These are phyloP conservation scores for Pyxicephalus adspersus DNA, from an alignment of 2,113 vertebrate species.

Conservation along the genomic window DNA sequence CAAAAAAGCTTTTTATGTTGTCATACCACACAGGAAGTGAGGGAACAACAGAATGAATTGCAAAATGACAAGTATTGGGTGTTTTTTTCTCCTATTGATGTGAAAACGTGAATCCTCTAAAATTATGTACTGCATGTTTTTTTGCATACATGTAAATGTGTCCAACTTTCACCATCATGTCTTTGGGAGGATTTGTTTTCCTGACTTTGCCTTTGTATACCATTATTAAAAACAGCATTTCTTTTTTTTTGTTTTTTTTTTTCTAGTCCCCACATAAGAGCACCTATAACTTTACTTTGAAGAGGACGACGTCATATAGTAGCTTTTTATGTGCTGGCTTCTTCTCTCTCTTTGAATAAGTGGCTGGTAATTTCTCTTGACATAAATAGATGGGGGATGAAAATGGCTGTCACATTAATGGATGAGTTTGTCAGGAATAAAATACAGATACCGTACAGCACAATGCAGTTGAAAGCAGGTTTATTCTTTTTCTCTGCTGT, in stretches of 20 bases:
- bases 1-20: too few relatives aligned
- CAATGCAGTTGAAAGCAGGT: not conserved
- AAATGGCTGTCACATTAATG: slow-evolving; percentile 3
- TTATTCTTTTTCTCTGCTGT: not conserved
- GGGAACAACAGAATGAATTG: too few relatives aligned
- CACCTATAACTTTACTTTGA: not conserved
- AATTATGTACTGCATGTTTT: too few relatives aligned
- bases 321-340: not conserved
- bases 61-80: too few relatives aligned
- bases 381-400: not conserved
- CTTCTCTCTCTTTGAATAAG: not conserved
- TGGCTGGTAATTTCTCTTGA: not conserved
- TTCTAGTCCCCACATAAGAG: not conserved
- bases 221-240: not conserved
- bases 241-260: not conserved
- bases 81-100: too few relatives aligned
- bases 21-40: too few relatives aligned
- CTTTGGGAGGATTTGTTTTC: too few relatives aligned
- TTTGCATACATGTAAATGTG: too few relatives aligned
- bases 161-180: too few relatives aligned
- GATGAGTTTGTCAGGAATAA: slow-evolving; percentile 4
- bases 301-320: too few relatives aligned
- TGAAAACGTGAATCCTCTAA: too few relatives aligned
- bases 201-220: too few relatives aligned
- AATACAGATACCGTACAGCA: not conserved